A percentile compares a stretch with the other conserved stretches of the same genome.
These are phyloP conservation scores for Danio jaintianensis DNA, from an alignment of 2,797 vertebrate genomes.

Conservation along the genomic window DNA sequence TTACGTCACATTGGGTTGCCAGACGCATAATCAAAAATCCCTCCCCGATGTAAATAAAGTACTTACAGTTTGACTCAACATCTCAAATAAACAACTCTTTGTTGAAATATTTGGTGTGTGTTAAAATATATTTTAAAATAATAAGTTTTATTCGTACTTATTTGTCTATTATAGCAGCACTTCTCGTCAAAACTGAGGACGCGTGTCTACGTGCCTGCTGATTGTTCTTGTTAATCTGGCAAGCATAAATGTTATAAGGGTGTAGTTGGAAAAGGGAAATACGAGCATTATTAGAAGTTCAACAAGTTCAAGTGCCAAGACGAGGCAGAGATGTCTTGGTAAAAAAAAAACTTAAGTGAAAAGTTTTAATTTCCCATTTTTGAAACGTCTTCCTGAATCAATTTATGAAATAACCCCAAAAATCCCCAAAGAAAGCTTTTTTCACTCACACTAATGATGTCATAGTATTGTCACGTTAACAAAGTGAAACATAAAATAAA, in stretches of 20 bases:
- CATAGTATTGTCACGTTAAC: too few species aligned
- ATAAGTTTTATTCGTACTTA: not conserved
- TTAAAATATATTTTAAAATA: too few species aligned
- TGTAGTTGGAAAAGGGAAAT: not conserved
- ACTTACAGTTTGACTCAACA: not conserved
- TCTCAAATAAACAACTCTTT: not conserved
- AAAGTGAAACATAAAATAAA: too few species aligned
- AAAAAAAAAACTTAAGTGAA: too few species aligned
- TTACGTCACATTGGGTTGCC: slow-evolving; percentile 41
- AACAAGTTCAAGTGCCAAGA: not conserved
- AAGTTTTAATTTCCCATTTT: too few species aligned
- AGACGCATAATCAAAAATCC: not conserved
- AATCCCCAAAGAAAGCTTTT: too few species aligned
- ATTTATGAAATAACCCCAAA: too few species aligned
- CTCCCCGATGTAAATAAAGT: not conserved
- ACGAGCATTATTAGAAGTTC: not conserved
- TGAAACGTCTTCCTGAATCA: too few species aligned
- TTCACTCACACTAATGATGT: too few species aligned
- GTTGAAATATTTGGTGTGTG: not conserved
- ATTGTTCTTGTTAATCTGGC: not conserved
- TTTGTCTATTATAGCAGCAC: not conserved
- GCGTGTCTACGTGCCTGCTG: not conserved
- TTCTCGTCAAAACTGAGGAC: not conserved
- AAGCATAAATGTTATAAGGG: not conserved
- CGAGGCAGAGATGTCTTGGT: too few species aligned